Conservation (phyloP, 2,888 invertebrate species). For the Stramonita haemastoma region DNA sequence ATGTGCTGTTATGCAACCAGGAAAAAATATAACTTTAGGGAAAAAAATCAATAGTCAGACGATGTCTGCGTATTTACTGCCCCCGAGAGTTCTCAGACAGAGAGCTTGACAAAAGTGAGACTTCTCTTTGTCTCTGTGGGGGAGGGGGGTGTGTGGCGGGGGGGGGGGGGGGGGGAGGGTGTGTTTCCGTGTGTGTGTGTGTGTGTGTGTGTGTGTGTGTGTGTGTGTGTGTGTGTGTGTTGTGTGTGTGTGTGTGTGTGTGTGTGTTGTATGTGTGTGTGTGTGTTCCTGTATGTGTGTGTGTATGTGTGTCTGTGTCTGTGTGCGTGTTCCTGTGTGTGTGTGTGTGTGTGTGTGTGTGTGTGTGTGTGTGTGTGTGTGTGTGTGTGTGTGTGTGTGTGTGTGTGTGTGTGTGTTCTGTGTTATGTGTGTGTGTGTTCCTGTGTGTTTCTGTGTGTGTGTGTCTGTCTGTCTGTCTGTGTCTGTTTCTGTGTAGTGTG, state of each 20-base stretch:
- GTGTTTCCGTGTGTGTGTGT: background rate
- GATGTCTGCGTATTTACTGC: too few relatives aligned
- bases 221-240: background rate
- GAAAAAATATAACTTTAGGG: too few relatives aligned
- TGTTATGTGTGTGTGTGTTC: too few relatives aligned
- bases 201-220: background rate
- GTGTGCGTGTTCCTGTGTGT: background rate
- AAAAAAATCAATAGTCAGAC: too few relatives aligned
- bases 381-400: background rate
- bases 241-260: background rate
- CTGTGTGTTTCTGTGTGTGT: too few relatives aligned
- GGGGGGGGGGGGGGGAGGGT: background rate
- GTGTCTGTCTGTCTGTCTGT: background rate
- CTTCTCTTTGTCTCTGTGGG: too few relatives aligned
- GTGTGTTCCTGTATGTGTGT: background rate
- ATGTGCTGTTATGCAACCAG: too few relatives aligned
- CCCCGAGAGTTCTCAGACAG: too few relatives aligned
- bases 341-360: background rate
- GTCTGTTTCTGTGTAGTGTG: too few relatives aligned
- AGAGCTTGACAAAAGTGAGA: too few relatives aligned
- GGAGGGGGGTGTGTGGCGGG: background rate
- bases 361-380: too few relatives aligned
- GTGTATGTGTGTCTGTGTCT: background rate
- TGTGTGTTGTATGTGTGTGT: conserved; percentile 8
- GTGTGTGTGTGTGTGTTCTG: too few relatives aligned